phyloP scores from a whole-genome alignment of 2,888 invertebrate species.

The Psylliodes chrysocephalus region DNA sequence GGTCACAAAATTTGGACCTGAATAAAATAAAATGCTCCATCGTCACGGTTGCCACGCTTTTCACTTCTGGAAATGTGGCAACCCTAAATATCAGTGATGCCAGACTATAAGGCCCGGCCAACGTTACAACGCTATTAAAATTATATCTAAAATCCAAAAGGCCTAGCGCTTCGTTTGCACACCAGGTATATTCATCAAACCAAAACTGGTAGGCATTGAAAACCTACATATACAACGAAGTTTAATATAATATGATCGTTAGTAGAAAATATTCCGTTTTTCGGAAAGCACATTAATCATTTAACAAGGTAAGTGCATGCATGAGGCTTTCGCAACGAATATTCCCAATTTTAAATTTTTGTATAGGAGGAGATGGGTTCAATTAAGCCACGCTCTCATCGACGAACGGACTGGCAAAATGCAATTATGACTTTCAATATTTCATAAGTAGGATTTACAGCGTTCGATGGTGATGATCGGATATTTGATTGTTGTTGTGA shows the following conservation, averaged over 20 bases:
- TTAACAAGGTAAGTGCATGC: background rate
- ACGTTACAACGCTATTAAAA: no score
- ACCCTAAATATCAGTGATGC: no score
- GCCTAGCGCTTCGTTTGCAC: no score
- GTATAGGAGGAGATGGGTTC: background rate
- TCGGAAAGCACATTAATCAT: constrained; percentile 4
- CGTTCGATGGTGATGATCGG: background rate
- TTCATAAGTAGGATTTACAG: constrained; percentile 12
- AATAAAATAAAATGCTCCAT: no score
- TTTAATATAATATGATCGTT: background rate
- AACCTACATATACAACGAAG: background rate
- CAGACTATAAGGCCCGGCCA: no score
- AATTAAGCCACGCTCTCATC: constrained; percentile 12
- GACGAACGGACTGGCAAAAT: background rate
- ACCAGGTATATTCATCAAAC: no score
- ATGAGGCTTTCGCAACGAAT: background rate
- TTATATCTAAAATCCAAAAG: no score
- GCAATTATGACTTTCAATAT: constrained; percentile 15
- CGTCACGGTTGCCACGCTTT: no score
- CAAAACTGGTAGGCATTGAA: no score
- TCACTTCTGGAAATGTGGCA: no score
- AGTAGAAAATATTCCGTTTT: background rate
- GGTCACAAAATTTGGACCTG: no score
- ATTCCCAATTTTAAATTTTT: constrained; percentile 4
- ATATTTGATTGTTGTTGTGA: background rate